Evolutionary conservation across 37 sponge, comb jelly and placozoan species (phyloP).

Genomic region (Diacarnus erythraeanus): DNA sequence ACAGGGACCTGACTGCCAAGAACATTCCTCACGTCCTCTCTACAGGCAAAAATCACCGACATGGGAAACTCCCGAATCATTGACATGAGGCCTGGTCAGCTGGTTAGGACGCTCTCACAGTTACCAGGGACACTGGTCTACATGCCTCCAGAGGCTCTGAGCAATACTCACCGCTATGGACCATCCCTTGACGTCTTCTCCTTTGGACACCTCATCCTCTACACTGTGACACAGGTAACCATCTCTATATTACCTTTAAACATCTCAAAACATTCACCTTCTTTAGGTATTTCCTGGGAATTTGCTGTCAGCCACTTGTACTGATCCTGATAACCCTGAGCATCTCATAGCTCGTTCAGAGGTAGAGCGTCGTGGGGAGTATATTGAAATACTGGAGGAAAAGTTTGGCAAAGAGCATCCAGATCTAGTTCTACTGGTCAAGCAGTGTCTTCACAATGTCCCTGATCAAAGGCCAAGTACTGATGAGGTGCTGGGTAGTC

Average conservation of each 20-base stretch:
- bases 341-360: background rate
- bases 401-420: background rate
- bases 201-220: conserved; percentile 25
- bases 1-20: conserved; percentile 43
- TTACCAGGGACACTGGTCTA: conserved; percentile 20
- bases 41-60: conserved; percentile 40
- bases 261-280: background rate
- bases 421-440: background rate
- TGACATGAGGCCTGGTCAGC: conserved; percentile 6
- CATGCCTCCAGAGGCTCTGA: conserved; percentile 26
- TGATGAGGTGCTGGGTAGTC: background rate
- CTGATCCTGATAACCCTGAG: conserved; percentile 3
- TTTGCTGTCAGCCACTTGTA: background rate
- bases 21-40: conserved; percentile 15
- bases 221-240: conserved; percentile 12
- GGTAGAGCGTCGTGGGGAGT: background rate
- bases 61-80: conserved; percentile 26
- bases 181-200: conserved; percentile 49
- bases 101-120: background rate
- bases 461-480: background rate
- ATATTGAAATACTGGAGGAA: background rate
- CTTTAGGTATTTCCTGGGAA: conserved; percentile 3
- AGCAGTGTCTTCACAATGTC: background rate
- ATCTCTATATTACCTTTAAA: background rate
- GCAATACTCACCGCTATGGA: background rate